A percentile compares a stretch with the other conserved stretches of the same genome.
Evolutionary conservation across 2,888 invertebrate genomes (phyloP).

Genomic region (Seira musarum): DNA sequence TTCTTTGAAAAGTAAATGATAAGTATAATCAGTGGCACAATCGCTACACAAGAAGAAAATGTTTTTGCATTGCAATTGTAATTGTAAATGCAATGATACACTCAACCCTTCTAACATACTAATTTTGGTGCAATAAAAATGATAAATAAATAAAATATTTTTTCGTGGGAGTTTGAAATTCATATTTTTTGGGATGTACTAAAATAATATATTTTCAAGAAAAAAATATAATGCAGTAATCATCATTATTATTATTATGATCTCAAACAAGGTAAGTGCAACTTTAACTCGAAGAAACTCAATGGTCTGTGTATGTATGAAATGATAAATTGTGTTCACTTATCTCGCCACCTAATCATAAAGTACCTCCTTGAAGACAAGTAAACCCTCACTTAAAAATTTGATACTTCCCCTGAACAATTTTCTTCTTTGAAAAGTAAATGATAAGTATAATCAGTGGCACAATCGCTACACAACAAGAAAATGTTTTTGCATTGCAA

Average conservation of each 20-base stretch:
- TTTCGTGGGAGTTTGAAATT: not conserved
- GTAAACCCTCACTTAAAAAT: conserved; percentile 39
- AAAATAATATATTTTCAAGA: no score
- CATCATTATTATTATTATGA: no score
- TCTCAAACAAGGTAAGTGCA: no score
- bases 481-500: no score
- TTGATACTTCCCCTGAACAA: conserved; percentile 57
- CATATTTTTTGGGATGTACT: no score
- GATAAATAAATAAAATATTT: not conserved
- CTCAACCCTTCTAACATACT: no score
- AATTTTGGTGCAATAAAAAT: no score
- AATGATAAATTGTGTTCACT: conserved; percentile 58
- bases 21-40: not conserved
- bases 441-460: not conserved
- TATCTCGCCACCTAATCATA: conserved; percentile 57
- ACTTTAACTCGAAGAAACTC: no score
- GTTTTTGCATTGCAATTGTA: no score
- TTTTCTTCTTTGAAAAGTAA: conserved; percentile 10
- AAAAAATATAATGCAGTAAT: no score
- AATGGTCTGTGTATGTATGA: not conserved
- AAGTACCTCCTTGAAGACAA: conserved; percentile 31
- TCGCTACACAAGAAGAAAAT: not conserved
- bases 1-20: conserved; percentile 7
- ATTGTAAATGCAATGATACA: no score
- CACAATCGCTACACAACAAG: not conserved